phyloP scores from a whole-genome alignment of 2,888 invertebrate species.

The Ganaspis brasiliensis region DNA sequence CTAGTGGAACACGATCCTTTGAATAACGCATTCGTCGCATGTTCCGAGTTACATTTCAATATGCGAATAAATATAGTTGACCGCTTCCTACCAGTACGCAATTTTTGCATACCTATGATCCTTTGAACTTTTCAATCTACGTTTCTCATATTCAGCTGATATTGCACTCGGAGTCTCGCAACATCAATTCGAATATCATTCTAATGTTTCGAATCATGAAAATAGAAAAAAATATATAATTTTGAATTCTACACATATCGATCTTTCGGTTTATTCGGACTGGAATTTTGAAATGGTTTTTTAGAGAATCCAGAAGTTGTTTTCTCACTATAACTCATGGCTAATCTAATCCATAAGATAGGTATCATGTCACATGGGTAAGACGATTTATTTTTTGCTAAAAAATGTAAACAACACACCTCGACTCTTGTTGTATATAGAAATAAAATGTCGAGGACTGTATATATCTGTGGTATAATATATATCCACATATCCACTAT shows the following conservation, averaged over 20 bases:
- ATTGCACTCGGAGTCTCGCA: conserved; percentile 46
- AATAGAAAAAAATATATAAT: too few relatives aligned
- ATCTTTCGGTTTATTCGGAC: too few relatives aligned
- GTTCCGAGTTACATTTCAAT: conserved; percentile 39
- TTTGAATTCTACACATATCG: too few relatives aligned
- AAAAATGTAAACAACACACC: conserved; percentile 32
- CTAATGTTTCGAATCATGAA: too few relatives aligned
- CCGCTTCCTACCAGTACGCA: conserved; percentile 47
- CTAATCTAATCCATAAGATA: conserved; percentile 72
- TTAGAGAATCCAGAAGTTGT: conserved; percentile 33
- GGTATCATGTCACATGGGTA: conserved; percentile 21
- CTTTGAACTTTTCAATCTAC: conserved; percentile 59
- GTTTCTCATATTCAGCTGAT: conserved; percentile 46
- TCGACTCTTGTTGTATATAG: conserved; percentile 24
- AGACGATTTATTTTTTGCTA: conserved; percentile 32
- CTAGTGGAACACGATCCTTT: conserved; percentile 9
- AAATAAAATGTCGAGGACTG: conserved; percentile 46
- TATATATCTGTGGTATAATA: too few relatives aligned
- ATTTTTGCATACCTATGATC: conserved; percentile 51
- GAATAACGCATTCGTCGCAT: conserved; percentile 37
- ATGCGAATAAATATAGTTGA: conserved; percentile 43
- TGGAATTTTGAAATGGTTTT: too few relatives aligned
- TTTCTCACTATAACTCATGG: conserved; percentile 70
- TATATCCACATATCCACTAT: too few relatives aligned
- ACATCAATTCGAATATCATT: background rate